These are phyloP conservation scores for Glandiceps talaboti DNA, from an alignment of 53 echinoderm and acorn worm genomes.

Conservation along the genomic window DNA sequence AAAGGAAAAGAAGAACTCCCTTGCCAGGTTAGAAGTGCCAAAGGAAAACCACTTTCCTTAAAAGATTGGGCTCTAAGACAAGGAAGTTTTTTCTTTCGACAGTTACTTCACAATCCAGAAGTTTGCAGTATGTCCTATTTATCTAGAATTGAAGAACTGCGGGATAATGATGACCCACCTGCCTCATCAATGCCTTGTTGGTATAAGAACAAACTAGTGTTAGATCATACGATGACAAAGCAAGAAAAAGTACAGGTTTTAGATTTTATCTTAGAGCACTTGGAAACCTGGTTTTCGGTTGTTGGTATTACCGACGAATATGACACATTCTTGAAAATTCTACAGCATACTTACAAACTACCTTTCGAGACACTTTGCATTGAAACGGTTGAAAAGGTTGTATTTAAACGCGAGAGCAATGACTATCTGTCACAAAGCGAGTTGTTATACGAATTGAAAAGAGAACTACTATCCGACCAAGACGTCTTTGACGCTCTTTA, in stretches of 20 bases:
- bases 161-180: background rate
- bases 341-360: background rate
- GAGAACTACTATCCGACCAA: background rate
- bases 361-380: background rate
- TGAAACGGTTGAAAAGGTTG: background rate
- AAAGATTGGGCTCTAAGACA: background rate
- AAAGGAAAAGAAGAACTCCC: background rate
- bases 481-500: background rate
- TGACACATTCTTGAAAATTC: background rate
- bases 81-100: background rate
- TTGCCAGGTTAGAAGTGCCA: background rate
- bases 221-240: background rate
- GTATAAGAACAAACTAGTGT: background rate
- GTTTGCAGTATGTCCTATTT: background rate
- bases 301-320: background rate
- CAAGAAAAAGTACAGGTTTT: background rate
- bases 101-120: background rate
- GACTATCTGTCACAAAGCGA: background rate
- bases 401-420: background rate
- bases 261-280: background rate
- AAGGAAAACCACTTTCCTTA: background rate
- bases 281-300: background rate
- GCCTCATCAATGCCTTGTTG: background rate
- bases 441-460: background rate
- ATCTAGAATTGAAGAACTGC: background rate